Base-by-base conservation (phyloP, 2,113 vertebrate genomes). In the Coptodon bakossiorum region DNA sequence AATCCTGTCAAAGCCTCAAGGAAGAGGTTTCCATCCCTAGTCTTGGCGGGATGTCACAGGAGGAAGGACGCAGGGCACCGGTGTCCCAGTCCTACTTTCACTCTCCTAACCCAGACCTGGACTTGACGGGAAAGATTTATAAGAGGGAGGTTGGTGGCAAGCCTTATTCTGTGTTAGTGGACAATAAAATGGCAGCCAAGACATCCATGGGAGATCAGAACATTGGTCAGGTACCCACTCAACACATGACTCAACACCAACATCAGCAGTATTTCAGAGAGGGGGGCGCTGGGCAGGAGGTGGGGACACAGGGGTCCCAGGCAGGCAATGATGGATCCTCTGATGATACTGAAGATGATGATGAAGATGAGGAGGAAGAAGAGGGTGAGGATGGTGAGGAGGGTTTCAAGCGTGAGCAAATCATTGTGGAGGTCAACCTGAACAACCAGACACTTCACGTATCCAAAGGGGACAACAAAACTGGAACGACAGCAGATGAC, bases 371-470 rank as follows among this genome's bases (percentile, higher is more conserved):
- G 19, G 97, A 97, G n/a, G 98, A 97, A 10, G 97, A 97, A 4
- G 97, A 97, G 14, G 97, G 95, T 22, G 95, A 95, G 12, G 95
- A 95, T 2, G 94, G 88, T 2, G 98, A 98, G 81, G 97, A 97
- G 89, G 97, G 96, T 86, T 99, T 98, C 95, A 99, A 99, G 96
- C 98, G 98, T 89, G 98, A 98, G 94, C 98, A 99, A 97, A 99
- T 99, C 94, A 99, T 99, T 88, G 99, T 99, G 43, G 99, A 99
- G 96, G 98, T 99, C 88, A 99, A 99, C 96, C 97, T 99, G 95
- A 99, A 99, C 97, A 99, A 99, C 96, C 98, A 99, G 97, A 99
- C 99, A 2, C 97, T 99, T 94, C 98, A 99, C 82, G 99, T 99
- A 3, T 99, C 98, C 93, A 99, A 99, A 95, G 98, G 98, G 86